Evolutionary conservation across 2,113 vertebrate species (phyloP).

Genomic region (Psittacus erithacus): DNA sequence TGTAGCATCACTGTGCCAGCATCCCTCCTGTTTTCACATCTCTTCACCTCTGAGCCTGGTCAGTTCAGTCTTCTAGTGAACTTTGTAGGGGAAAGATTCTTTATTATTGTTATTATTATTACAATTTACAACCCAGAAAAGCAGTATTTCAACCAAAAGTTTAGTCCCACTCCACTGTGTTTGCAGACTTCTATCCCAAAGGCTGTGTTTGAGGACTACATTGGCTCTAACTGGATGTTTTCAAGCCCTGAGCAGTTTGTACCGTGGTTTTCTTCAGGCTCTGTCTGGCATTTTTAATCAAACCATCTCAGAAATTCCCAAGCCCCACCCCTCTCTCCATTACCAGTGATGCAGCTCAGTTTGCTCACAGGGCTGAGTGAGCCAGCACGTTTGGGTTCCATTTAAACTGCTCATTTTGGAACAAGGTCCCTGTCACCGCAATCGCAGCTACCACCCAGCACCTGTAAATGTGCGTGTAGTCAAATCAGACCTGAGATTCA

Average conservation of each 20-base stretch:
- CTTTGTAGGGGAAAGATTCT: neutral
- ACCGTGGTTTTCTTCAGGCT: rapidly evolving
- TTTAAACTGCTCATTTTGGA: neutral
- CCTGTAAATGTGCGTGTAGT: neutral
- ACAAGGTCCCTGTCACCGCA: neutral
- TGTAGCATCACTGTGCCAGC: neutral
- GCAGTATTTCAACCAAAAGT: neutral
- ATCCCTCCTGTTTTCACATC: neutral
- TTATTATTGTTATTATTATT: neutral
- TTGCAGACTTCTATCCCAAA: neutral
- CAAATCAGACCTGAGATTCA: neutral
- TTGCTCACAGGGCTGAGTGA: rapidly evolving
- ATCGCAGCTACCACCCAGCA: neutral
- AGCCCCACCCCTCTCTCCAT: neutral
- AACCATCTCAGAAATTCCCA: neutral
- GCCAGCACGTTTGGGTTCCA: rapidly evolving
- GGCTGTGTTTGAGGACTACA: neutral
- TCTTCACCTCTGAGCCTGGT: neutral
- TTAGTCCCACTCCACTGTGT: neutral
- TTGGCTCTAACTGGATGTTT: neutral
- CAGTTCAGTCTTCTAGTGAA: neutral
- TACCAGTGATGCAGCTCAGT: neutral
- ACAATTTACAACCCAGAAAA: neutral
- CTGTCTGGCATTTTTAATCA: neutral
- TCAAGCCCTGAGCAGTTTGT: neutral